Conservation (phyloP, 1,140 invertebrate species). For the Drosophila pseudoananassae region DNA sequence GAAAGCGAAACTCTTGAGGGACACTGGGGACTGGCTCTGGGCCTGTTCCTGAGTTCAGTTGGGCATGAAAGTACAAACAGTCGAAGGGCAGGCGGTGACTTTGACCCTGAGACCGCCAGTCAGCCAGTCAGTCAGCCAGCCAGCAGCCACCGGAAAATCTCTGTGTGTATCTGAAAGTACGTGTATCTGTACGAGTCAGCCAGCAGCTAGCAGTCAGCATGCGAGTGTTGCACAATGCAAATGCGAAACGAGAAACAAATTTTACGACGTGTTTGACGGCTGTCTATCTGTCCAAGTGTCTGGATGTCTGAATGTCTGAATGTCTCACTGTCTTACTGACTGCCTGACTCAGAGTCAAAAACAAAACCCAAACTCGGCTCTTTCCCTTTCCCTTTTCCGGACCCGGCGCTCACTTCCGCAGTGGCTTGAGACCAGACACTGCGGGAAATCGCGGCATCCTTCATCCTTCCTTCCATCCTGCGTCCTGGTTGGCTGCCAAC, state of each 20-base stretch:
- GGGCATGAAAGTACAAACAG: constrained; percentile 70
- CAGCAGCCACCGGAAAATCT: constrained; percentile 29
- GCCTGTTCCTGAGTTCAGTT: constrained; percentile 35
- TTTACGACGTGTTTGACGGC: constrained; percentile 80
- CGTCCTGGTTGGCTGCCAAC: constrained; percentile 39
- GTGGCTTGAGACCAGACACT: constrained; percentile 8
- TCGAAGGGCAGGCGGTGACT: constrained; percentile 65
- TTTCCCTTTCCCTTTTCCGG: constrained; percentile 7
- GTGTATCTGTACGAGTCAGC: constrained; percentile 22
- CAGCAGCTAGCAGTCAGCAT: constrained; percentile 15
- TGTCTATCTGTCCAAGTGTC: constrained; percentile 51
- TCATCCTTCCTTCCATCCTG: constrained; percentile 22
- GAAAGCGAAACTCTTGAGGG: constrained; percentile 43
- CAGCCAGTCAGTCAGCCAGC: neutral
- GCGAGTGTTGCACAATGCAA: constrained; percentile 73
- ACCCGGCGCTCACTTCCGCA: constrained; percentile 63
- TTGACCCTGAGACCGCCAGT: constrained; percentile 66
- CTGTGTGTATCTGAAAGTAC: constrained; percentile 11
- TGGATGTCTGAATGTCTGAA: constrained; percentile 29
- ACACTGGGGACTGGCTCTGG: constrained; percentile 23
- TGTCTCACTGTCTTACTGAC: constrained; percentile 43
- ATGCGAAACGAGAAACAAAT: constrained; percentile 79
- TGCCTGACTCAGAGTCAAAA: constrained; percentile 6
- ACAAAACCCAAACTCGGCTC: neutral
- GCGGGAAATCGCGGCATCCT: constrained; percentile 35